Evolutionary conservation across 2,797 vertebrate species (phyloP).

Genomic region (Otus scops): DNA sequence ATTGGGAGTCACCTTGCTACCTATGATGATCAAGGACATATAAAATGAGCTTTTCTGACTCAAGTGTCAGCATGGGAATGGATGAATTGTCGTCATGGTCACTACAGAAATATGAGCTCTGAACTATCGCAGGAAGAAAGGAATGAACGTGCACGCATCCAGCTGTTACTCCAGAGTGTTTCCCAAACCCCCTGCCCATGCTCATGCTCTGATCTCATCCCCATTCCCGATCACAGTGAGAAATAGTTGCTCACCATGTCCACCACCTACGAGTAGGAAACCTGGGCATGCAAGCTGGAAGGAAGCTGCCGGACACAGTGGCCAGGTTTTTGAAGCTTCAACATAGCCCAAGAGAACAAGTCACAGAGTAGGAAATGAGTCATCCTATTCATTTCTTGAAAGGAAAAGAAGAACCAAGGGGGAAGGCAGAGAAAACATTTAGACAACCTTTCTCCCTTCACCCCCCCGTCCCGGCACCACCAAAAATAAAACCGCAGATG

Average conservation of each 20-base stretch:
- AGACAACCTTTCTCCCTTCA: neutral
- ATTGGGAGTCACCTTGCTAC: neutral
- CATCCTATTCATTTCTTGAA: neutral
- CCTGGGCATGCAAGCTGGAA: neutral
- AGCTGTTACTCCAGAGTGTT: neutral
- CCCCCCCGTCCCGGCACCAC: neutral
- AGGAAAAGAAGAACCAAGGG: constrained; percentile 13
- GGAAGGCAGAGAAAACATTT: neutral
- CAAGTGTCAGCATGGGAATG: neutral
- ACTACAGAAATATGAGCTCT: neutral
- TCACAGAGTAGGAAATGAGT: constrained; percentile 20
- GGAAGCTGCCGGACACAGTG: neutral
- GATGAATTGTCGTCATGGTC: neutral
- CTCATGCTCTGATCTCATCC: neutral
- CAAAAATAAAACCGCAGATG: constrained; percentile 17
- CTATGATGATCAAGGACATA: neutral
- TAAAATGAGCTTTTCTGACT: neutral
- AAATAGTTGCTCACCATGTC: neutral
- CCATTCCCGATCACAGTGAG: neutral
- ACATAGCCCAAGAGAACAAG: neutral
- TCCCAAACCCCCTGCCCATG: neutral
- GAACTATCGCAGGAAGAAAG: neutral
- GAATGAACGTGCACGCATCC: neutral
- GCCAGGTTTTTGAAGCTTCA: neutral
- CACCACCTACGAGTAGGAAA: constrained; percentile 1